Evolutionary conservation across 2,797 vertebrate species (phyloP).

Genomic region (Picus viridis): DNA sequence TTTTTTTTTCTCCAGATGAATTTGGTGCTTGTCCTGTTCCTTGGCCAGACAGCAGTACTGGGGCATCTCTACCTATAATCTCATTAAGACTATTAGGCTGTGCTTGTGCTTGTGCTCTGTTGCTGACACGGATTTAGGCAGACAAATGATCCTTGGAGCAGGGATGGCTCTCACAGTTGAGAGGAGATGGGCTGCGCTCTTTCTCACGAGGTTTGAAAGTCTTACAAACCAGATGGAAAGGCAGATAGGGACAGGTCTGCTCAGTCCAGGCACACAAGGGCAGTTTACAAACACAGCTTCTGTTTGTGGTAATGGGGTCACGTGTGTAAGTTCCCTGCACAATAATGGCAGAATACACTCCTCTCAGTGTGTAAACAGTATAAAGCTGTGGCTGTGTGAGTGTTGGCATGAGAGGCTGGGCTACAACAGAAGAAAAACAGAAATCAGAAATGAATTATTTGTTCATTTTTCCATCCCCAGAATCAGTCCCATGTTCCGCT

Average conservation of each 20-base stretch:
- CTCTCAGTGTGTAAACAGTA: conserved; percentile 34
- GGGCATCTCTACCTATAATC: conserved; percentile 31
- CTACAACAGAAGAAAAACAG: conserved; percentile 37
- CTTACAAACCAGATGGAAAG: not conserved
- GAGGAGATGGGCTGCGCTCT: not conserved
- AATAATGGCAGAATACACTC: conserved; percentile 20
- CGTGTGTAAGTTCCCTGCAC: conserved; percentile 40
- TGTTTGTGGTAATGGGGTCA: conserved; percentile 40
- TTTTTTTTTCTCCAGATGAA: not conserved
- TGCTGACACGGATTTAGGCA: not conserved
- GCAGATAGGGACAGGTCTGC: not conserved
- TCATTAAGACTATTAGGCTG: conserved; percentile 9
- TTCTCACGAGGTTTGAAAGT: not conserved
- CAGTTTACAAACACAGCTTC: conserved; percentile 29
- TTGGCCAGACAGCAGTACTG: not conserved
- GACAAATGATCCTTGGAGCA: not conserved
- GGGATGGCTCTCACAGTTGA: not conserved
- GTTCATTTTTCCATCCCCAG: conserved; percentile 32
- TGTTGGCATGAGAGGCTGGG: conserved; percentile 20
- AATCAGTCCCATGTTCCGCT: not conserved
- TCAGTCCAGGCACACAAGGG: not conserved
- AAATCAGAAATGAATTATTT: conserved; percentile 50
- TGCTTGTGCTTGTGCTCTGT: not conserved
- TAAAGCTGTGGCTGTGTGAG: conserved; percentile 63
- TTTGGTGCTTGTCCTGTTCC: conserved; percentile 12